Percentiles rank a stretch among this genome's conserved stretches.
These are phyloP conservation scores for Aphis craccivora DNA, from an alignment of 1,140 invertebrate species.

Conservation along the genomic window DNA sequence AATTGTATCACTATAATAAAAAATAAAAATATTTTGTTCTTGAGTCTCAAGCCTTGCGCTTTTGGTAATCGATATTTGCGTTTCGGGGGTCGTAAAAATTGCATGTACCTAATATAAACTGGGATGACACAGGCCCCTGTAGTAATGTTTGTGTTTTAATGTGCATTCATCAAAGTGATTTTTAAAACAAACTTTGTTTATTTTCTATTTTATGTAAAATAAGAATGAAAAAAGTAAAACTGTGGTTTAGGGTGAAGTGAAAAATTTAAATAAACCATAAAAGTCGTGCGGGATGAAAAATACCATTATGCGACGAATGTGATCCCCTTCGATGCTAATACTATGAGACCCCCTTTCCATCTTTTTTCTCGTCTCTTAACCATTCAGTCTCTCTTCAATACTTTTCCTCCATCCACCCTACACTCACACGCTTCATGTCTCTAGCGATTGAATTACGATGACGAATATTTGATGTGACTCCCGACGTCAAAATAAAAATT, in stretches of 20 bases:
- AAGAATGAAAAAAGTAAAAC: background rate
- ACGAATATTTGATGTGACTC: conserved; percentile 45
- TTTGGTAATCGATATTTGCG: background rate
- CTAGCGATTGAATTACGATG: conserved; percentile 44
- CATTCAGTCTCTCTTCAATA: too few species aligned
- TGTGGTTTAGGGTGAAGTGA: background rate
- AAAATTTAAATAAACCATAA: conserved; percentile 56
- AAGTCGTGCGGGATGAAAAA: conserved; percentile 41
- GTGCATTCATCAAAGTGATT: conserved; percentile 41
- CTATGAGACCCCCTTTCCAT: background rate
- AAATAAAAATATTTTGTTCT: background rate
- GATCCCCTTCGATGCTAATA: conserved; percentile 50
- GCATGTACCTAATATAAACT: background rate
- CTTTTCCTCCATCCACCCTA: background rate
- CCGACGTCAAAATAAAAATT: conserved; percentile 37
- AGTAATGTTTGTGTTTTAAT: background rate
- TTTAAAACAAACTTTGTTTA: conserved; percentile 26
- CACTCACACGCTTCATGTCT: background rate
- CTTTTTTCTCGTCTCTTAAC: background rate
- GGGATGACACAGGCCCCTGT: background rate
- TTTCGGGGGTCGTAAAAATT: background rate
- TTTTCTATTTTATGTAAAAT: conserved; percentile 33
- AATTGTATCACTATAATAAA: background rate
- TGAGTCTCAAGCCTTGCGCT: background rate
- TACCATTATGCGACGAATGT: conserved; percentile 43